Conservation (phyloP, 2,888 invertebrate species). For the Toxonevra muliebris region DNA sequence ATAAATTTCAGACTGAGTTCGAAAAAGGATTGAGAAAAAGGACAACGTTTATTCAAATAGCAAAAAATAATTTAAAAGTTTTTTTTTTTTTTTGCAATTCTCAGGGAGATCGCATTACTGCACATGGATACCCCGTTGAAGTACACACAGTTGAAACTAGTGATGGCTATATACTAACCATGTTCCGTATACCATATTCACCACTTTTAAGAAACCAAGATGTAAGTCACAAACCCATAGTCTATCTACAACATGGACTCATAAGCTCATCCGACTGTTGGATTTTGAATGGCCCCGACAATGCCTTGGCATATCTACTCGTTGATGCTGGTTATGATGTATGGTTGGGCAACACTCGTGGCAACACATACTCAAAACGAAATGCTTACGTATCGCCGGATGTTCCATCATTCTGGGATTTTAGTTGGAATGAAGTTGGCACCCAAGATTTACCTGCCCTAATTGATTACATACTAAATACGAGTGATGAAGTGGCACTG, state of each 20-base stretch:
- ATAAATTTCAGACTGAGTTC: too few species aligned
- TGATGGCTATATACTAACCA: conserved; percentile 43
- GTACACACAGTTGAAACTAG: conserved; percentile 38
- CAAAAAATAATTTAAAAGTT: too few species aligned
- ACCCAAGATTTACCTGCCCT: conserved; percentile 64
- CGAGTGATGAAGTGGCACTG: conserved; percentile 33
- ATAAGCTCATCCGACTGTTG: conserved; percentile 46
- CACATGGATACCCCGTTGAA: conserved; percentile 32
- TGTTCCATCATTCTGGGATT: conserved; percentile 42
- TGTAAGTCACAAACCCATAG: conserved; percentile 44
- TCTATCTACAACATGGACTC: conserved; percentile 66
- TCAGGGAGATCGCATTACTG: conserved; percentile 21
- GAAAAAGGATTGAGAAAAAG: too few species aligned
- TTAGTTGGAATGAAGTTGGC: conserved; percentile 88
- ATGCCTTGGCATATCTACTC: conserved; percentile 42
- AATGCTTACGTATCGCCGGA: conserved; percentile 39
- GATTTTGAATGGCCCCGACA: conserved; percentile 43
- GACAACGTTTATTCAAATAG: too few species aligned
- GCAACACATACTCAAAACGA: conserved; percentile 43
- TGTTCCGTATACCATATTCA: conserved; percentile 47
- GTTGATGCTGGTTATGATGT: conserved; percentile 52
- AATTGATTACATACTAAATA: conserved; percentile 43
- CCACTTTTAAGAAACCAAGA: conserved; percentile 7
- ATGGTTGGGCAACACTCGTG: conserved; percentile 50
- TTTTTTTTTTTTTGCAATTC: too few species aligned